phyloP scores from a whole-genome alignment of 2,888 invertebrate species.

The Lymantria dispar region DNA sequence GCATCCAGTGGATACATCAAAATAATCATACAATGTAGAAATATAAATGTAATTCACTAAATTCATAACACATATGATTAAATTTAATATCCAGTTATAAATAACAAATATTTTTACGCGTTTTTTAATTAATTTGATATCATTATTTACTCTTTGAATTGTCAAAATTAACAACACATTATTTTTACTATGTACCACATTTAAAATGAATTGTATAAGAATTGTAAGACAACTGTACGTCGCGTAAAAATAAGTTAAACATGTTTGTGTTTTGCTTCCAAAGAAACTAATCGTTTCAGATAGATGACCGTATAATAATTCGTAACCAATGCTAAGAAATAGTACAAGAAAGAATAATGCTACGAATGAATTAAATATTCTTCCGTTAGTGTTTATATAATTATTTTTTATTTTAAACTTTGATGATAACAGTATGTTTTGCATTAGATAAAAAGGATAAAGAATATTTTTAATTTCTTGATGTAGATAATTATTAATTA shows the following conservation, averaged over 20 bases:
- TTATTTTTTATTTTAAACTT: constrained; percentile 15
- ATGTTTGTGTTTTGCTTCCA: background rate
- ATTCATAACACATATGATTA: background rate
- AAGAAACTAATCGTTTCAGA: background rate
- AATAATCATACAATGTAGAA: background rate
- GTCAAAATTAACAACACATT: constrained; percentile 3
- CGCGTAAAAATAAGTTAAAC: background rate
- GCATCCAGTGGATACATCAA: background rate
- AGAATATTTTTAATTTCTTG: constrained; percentile 1
- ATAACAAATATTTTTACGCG: background rate
- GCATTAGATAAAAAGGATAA: constrained; percentile 3
- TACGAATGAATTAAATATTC: background rate
- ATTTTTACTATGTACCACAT: constrained; percentile 1
- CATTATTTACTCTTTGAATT: constrained; percentile 1
- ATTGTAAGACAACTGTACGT: background rate
- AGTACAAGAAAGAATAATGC: background rate
- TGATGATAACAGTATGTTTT: constrained; percentile 12
- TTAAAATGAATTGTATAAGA: background rate
- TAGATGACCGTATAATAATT: background rate
- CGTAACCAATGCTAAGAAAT: background rate
- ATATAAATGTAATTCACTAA: background rate
- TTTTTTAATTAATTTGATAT: background rate
- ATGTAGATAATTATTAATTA: constrained; percentile 1
- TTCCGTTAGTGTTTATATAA: constrained; percentile 11
- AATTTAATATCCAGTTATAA: constrained; percentile 4